Base-by-base conservation (phyloP, 2,113 vertebrate genomes). In the Carlito syrichta region DNA sequence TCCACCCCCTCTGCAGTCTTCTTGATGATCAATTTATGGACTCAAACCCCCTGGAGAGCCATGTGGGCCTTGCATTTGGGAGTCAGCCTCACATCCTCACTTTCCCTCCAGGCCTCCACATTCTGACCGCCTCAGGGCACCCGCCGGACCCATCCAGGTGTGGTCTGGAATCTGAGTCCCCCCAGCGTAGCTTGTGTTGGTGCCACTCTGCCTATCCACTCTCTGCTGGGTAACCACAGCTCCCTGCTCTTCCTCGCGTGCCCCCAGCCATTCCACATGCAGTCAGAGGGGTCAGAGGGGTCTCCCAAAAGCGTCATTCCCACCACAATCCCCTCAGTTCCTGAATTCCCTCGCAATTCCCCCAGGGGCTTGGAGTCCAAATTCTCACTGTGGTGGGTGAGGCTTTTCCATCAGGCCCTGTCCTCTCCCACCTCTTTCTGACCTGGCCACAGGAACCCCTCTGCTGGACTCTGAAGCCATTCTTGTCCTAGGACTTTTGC, bases 181-280 rank as follows among this genome's bases (percentile, higher is more conserved):
- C 14, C 11, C 20, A n/a, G n/a, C n/a, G 5, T 2, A 27, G 52
- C 6, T 27, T 40, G 4, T n/a, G 62, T 5, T 12, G 3, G 11
- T 7, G 2, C 40, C 27, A 8, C 3, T 17, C 16, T 13, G 17
- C 35, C 8, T 7, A 0, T 32, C 7, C 8, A 30, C 8, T 82
- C 43, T 1, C 35, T 13, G 6, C 23, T 56, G 52, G 22, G 6
- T 38, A 52, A 5, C 19, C 6, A 27, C 52, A 32, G 56, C 45
- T 32, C 27, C 5, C 43, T 3, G 6, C 1, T 2, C 40, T 52
- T 25, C 0, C 25, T 69, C 17, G 45, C 17, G 20, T 10, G 32
- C 8, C 23, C 30, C 9, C 17, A 35, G 2, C 16, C 38, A 2
- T 48, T 8, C 27, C 5, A 0, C 23, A 32, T 0, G 6, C 11